Evolutionary conservation across 2,888 invertebrate species (phyloP), one percentile per base, ranked within the genome.

Genomic region (Leucophora obtusa): DNA sequence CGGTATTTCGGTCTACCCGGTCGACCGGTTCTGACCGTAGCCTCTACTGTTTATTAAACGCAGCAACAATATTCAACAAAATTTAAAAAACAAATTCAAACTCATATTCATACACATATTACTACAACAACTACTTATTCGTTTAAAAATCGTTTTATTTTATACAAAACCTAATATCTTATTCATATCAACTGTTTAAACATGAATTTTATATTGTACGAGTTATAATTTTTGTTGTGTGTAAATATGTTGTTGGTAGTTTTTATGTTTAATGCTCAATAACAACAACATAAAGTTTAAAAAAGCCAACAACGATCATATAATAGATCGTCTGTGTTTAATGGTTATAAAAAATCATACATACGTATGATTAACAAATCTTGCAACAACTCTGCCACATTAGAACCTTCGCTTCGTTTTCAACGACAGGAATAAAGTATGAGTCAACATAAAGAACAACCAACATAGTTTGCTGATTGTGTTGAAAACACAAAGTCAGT

Each of bases 401-500:
- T 35, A 71, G 59, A 71, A 71, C 65, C 58, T 65, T 59, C 43
- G 43, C 21, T 62, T 62, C 47, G 54, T 62, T 53, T 51, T 4
- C 43, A 65, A 77, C 76, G 76, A 76, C 70, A 77, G 76, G 76
- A 77, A 62, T 53, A 56, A 56, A 33, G 9, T 47, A 77, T 77
- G 65, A 71, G 51, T 77, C 76, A 70, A 51, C 17, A 2, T n/a
- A n/a, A 21, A 21, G 1, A 28, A 3, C 28, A 28, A 56, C 0
- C 14, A 14, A 28, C 14, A 15, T 14, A 10, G 21, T 8, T 43
- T 21, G 43, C 18, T 5, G 18, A 59, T 21, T 59, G 28, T 33
- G n/a, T 33, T n/a, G 8, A 17, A 43, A 11, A 47, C 14, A 47
- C n/a, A 47, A 6, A 51, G 14, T 33, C 18, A 7, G 15, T 50